phyloP scores from a whole-genome alignment of 2,113 vertebrate genomes.

The Melanerpes formicivorus region DNA sequence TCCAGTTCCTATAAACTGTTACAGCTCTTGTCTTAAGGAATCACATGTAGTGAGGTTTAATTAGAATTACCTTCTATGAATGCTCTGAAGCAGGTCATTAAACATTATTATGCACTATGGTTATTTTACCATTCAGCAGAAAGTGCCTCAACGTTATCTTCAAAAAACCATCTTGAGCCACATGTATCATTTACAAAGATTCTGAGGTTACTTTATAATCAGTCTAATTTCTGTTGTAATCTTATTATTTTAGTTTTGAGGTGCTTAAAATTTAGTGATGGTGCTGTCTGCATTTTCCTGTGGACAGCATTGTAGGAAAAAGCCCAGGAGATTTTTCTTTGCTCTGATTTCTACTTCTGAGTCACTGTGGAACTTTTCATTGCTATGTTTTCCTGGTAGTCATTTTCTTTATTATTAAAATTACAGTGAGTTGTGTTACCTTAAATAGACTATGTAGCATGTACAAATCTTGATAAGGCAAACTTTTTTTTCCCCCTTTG shows the following conservation, averaged over 20 bases:
- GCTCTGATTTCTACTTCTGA: background rate
- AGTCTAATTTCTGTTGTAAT: background rate
- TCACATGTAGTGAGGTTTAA: background rate
- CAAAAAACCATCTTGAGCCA: background rate
- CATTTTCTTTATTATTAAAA: background rate
- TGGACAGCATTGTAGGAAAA: background rate
- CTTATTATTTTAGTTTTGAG: background rate
- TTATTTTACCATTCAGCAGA: background rate
- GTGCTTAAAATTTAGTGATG: background rate
- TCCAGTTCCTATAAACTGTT: accelerated
- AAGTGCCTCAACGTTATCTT: background rate
- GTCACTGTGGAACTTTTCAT: background rate
- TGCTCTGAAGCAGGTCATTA: background rate
- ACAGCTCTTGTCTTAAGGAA: background rate
- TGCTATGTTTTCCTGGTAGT: background rate
- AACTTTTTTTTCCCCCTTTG: background rate
- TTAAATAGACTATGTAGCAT: background rate
- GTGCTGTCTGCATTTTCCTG: background rate
- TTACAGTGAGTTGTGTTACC: background rate
- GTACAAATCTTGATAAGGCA: background rate
- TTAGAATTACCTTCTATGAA: background rate
- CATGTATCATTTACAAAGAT: background rate
- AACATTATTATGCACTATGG: background rate
- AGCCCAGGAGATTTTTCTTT: background rate
- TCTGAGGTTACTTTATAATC: background rate